Evolutionary conservation across 2,888 invertebrate genomes (phyloP).

Genomic region (Hanleya hanleyi): DNA sequence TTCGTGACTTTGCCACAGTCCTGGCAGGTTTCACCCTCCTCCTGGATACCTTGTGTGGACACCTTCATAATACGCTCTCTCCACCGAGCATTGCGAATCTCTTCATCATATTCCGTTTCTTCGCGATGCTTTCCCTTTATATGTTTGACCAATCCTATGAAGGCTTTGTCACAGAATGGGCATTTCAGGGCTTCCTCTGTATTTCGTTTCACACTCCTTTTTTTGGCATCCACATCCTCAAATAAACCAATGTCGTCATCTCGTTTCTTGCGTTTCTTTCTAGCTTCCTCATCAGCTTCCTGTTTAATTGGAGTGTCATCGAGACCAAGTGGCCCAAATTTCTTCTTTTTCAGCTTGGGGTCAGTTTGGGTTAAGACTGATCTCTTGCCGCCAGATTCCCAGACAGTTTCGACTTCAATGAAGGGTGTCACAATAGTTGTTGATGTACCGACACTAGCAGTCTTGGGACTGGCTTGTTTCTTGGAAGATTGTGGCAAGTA

Average conservation of each 20-base stretch:
- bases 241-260: slow-evolving; percentile 58
- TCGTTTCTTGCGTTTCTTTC: slow-evolving; percentile 47
- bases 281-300: slow-evolving; percentile 46
- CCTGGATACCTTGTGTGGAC: slow-evolving; percentile 60
- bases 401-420: slow-evolving; percentile 64
- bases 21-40: slow-evolving; percentile 61
- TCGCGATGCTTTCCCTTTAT: slow-evolving; percentile 67
- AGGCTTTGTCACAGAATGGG: slow-evolving; percentile 68
- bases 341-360: slow-evolving; percentile 64
- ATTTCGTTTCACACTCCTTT: slow-evolving; percentile 61
- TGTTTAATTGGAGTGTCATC: slow-evolving; percentile 56
- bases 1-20: slow-evolving; percentile 68
- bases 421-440: slow-evolving; percentile 41
- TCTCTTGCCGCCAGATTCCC: slow-evolving; percentile 56
- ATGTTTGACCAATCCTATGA: slow-evolving; percentile 66
- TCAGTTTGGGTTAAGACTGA: slow-evolving; percentile 68
- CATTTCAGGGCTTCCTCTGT: slow-evolving; percentile 68
- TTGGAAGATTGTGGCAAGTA: not conserved
- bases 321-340: slow-evolving; percentile 58
- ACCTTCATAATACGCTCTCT: slow-evolving; percentile 68
- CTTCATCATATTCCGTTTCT: slow-evolving; percentile 66
- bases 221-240: slow-evolving; percentile 61
- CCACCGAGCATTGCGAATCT: slow-evolving; percentile 68
- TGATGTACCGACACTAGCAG: not conserved
- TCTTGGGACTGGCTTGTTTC: slow-evolving; percentile 6